phyloP scores from a whole-genome alignment of 2,113 vertebrate species.

The Brienomyrus brachyistius region DNA sequence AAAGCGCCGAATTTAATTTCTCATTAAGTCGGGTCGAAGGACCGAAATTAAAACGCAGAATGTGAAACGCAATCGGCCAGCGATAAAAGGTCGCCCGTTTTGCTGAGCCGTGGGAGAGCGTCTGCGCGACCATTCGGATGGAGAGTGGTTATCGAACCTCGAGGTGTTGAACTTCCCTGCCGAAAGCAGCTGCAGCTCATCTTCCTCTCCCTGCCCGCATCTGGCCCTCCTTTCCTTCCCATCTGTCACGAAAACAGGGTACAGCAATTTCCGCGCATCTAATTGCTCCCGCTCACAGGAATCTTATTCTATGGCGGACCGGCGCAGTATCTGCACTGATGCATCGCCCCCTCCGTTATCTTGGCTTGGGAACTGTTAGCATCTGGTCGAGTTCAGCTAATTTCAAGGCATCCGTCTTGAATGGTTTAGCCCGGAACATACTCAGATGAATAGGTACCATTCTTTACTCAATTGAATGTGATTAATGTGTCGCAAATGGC shows the following conservation, averaged over 20 bases:
- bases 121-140: background rate
- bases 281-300: constrained; percentile 29
- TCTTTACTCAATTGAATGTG: constrained; percentile 4
- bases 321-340: background rate
- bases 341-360: background rate
- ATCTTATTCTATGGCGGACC: constrained; percentile 11
- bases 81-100: constrained; percentile 10
- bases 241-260: constrained; percentile 14
- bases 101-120: constrained; percentile 14
- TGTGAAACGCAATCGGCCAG: constrained; percentile 16
- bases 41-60: constrained; percentile 15
- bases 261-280: constrained; percentile 16
- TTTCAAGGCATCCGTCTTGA: background rate
- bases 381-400: background rate
- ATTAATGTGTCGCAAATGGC: background rate
- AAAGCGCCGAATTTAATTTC: background rate
- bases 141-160: background rate
- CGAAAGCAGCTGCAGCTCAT: constrained; percentile 3
- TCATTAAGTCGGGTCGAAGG: constrained; percentile 11
- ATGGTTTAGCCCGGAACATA: background rate
- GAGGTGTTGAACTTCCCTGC: constrained; percentile 28
- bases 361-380: constrained; percentile 13
- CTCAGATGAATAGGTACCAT: constrained; percentile 1
- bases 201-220: constrained; percentile 16
- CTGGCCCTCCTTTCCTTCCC: background rate